These are phyloP conservation scores for Lordiphosa fenestrarum DNA, from an alignment of 2,888 invertebrate species.

Conservation along the genomic window DNA sequence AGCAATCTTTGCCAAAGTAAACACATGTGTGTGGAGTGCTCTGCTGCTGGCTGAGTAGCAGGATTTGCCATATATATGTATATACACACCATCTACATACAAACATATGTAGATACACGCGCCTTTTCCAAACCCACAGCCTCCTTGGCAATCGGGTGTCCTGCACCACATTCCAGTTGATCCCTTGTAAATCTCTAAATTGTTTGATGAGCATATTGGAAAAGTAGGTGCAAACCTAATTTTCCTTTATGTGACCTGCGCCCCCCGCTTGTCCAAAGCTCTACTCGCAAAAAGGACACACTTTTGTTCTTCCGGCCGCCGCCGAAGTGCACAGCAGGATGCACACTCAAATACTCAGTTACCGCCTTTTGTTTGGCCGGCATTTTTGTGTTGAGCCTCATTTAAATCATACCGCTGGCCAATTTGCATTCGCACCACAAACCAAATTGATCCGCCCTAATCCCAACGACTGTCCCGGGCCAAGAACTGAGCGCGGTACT, in stretches of 20 bases:
- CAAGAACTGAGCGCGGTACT: background rate
- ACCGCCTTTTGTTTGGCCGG: constrained; percentile 54
- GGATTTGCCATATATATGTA: constrained; percentile 25
- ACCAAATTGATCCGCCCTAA: constrained; percentile 77
- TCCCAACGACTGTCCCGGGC: constrained; percentile 21
- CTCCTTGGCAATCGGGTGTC: background rate
- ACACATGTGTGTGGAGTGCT: constrained; percentile 44
- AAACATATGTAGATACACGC: constrained; percentile 29
- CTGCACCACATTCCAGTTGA: constrained; percentile 54
- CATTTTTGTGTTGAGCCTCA: constrained; percentile 56
- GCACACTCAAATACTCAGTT: constrained; percentile 19
- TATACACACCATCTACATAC: constrained; percentile 9
- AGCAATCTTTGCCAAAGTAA: constrained; percentile 42
- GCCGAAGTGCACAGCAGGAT: constrained; percentile 50
- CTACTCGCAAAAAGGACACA: constrained; percentile 45
- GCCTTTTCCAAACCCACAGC: constrained; percentile 26
- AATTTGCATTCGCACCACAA: constrained; percentile 78
- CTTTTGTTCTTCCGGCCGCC: constrained; percentile 1
- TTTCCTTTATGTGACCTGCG: constrained; percentile 57
- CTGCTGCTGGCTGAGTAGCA: constrained; percentile 19
- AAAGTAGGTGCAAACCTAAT: constrained; percentile 71
- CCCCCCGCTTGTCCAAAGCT: constrained; percentile 30
- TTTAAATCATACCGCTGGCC: constrained; percentile 72
- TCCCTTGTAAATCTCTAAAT: constrained; percentile 70
- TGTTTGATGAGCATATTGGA: constrained; percentile 70